A percentile compares a stretch with the other conserved stretches of the same genome.
Evolutionary conservation across 1,140 invertebrate genomes (phyloP).

Genomic region (Phortica variegata): DNA sequence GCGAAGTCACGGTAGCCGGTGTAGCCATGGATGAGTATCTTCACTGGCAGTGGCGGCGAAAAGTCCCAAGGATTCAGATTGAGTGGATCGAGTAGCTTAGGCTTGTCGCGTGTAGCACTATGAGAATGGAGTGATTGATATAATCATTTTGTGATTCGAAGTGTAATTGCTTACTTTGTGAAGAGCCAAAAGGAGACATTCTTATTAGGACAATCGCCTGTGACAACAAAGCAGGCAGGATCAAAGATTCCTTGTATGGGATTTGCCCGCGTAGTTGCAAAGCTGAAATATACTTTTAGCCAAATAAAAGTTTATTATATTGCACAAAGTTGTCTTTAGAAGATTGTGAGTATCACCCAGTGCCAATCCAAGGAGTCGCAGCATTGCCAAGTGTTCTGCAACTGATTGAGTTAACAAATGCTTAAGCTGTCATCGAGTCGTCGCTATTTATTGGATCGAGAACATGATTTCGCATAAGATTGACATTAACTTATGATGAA

Average conservation of each 20-base stretch:
- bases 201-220: conserved; percentile 60
- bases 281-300: not conserved
- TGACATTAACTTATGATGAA: too few relatives aligned
- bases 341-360: not conserved
- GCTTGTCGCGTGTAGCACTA: conserved; percentile 56
- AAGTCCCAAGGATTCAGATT: conserved; percentile 60
- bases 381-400: too few relatives aligned
- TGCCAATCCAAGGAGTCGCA: conserved; percentile 28
- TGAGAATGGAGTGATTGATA: not conserved
- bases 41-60: conserved; percentile 58
- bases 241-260: conserved; percentile 32
- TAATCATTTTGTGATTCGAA: not conserved
- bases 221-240: conserved; percentile 35
- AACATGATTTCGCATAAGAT: too few relatives aligned
- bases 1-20: conserved; percentile 63
- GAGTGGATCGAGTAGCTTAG: conserved; percentile 54
- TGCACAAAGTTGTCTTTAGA: not conserved
- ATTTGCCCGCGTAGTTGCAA: conserved; percentile 13
- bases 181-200: conserved; percentile 66
- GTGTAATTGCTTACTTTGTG: conserved; percentile 57
- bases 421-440: too few relatives aligned
- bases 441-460: too few relatives aligned
- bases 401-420: too few relatives aligned
- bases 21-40: conserved; percentile 68
- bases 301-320: not conserved